These are phyloP conservation scores for Melanostoma scalare DNA, from an alignment of 2,888 invertebrate genomes.

Conservation along the genomic window DNA sequence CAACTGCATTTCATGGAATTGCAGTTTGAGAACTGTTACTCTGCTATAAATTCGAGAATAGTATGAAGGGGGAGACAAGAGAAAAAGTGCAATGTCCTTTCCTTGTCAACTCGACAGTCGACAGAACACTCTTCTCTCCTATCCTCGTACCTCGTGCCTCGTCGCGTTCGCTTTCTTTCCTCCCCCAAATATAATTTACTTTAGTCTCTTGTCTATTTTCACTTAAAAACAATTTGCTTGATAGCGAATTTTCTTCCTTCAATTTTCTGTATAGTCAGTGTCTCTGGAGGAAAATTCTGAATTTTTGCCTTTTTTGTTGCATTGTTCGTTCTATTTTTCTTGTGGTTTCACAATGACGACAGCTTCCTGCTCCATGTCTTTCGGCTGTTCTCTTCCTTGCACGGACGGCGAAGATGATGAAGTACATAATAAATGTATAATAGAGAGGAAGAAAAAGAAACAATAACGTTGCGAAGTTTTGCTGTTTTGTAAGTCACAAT, in stretches of 20 bases:
- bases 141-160: background rate
- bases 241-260: conserved; percentile 72
- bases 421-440: conserved; percentile 65
- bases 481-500: conserved; percentile 68
- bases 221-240: conserved; percentile 73
- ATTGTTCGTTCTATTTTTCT: conserved; percentile 30
- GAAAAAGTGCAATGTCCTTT: conserved; percentile 73
- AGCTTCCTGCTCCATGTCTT: conserved; percentile 63
- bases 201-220: conserved; percentile 73
- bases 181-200: conserved; percentile 69
- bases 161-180: background rate
- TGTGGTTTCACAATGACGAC: conserved; percentile 63
- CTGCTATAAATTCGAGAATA: conserved; percentile 22
- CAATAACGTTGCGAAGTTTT: conserved; percentile 61
- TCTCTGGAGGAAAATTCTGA: conserved; percentile 54
- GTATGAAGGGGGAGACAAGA: conserved; percentile 1
- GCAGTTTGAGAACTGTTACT: conserved; percentile 64
- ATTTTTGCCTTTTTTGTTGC: conserved; percentile 25
- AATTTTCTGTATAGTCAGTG: conserved; percentile 49
- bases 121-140: background rate
- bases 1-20: conserved; percentile 67
- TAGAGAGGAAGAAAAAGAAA: conserved; percentile 34
- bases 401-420: conserved; percentile 53
- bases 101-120: conserved; percentile 63
- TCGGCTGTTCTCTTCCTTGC: conserved; percentile 37